Evolutionary conservation across 2,888 invertebrate species (phyloP).

Genomic region (Bembecia ichneumoniformis): DNA sequence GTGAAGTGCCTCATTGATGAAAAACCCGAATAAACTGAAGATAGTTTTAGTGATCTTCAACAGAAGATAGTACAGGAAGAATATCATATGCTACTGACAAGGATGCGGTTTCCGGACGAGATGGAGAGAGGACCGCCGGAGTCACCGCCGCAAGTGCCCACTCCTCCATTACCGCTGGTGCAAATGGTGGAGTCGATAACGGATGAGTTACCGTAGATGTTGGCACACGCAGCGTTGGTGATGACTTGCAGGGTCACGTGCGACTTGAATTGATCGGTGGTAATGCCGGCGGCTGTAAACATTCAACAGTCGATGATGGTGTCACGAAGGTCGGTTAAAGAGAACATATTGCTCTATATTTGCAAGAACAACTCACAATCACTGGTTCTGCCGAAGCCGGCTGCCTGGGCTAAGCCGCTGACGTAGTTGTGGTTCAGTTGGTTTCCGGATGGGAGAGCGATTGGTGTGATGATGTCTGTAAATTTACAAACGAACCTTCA

Average conservation of each 20-base stretch:
- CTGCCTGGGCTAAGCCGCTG: slow-evolving; percentile 27
- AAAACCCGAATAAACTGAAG: no score
- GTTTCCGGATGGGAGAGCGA: slow-evolving; percentile 25
- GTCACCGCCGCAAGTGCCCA: slow-evolving; percentile 27
- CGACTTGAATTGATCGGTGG: slow-evolving; percentile 34
- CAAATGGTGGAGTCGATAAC: slow-evolving; percentile 13
- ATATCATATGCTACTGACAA: slow-evolving; percentile 8
- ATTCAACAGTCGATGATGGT: slow-evolving; percentile 1
- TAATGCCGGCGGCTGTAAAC: slow-evolving; percentile 24
- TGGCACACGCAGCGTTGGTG: slow-evolving; percentile 36
- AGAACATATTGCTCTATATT: no score
- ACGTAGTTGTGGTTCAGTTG: slow-evolving; percentile 20
- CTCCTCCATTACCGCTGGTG: slow-evolving; percentile 13
- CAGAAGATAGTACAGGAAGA: no score
- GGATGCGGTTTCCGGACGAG: slow-evolving; percentile 5
- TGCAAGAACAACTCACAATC: slow-evolving; percentile 22
- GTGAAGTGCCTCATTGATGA: no score
- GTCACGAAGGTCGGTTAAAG: no score
- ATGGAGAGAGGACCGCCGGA: slow-evolving; percentile 25
- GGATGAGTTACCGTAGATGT: neutral
- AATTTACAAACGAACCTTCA: slow-evolving; percentile 1
- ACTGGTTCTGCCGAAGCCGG: slow-evolving; percentile 40
- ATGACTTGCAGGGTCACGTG: slow-evolving; percentile 52
- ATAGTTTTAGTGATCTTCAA: no score
- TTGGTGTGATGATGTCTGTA: slow-evolving; percentile 27